Percentiles rank a stretch among this genome's conserved stretches.
phyloP scores from a whole-genome alignment of 2,797 vertebrate genomes.

The Sciaenops ocellatus region DNA sequence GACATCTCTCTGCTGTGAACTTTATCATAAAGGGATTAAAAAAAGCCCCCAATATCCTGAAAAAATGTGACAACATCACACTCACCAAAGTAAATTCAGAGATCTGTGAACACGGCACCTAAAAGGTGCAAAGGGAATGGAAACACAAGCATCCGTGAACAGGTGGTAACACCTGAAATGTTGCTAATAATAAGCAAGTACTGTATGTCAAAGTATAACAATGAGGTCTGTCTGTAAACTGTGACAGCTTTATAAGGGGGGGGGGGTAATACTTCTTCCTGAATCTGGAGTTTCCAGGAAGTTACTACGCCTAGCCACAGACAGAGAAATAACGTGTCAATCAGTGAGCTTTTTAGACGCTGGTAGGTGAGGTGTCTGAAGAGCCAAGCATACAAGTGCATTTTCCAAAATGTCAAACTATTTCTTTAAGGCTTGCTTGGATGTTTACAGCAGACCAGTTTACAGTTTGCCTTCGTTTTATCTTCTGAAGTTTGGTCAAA shows the following conservation, averaged over 20 bases:
- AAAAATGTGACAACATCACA: background rate
- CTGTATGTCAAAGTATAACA: background rate
- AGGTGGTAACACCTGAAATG: background rate
- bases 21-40: background rate
- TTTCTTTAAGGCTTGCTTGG: too few species aligned
- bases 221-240: background rate
- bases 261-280: too few species aligned
- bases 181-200: background rate
- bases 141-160: background rate
- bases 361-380: too few species aligned
- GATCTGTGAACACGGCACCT: background rate
- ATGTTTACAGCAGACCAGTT: too few species aligned
- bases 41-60: background rate
- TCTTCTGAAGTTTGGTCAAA: too few species aligned
- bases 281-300: too few species aligned
- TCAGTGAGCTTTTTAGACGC: too few species aligned
- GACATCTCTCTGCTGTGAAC: background rate
- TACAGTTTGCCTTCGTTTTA: too few species aligned
- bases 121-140: background rate
- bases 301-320: too few species aligned
- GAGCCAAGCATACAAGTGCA: too few species aligned
- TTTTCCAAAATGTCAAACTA: too few species aligned
- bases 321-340: too few species aligned
- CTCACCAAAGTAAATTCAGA: background rate
- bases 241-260: background rate